A percentile compares a stretch with the other conserved stretches of the same genome.
These are phyloP conservation scores for Cepphus grylle DNA, from an alignment of 2,113 vertebrate species.

Conservation along the genomic window DNA sequence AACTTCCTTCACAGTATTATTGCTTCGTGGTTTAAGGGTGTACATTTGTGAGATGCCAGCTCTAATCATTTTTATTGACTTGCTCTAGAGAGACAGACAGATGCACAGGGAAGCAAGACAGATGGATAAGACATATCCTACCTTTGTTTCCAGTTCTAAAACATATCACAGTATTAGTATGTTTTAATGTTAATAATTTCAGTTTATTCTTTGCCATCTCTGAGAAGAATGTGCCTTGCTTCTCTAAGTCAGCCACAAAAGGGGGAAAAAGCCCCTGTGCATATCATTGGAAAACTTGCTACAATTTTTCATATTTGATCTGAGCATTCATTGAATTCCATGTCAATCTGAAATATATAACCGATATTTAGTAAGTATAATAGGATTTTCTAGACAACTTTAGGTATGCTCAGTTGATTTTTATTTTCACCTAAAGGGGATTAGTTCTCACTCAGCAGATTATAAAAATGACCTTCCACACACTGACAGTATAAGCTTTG, in stretches of 20 bases:
- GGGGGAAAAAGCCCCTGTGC: neutral
- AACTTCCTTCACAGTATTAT: conserved; percentile 74
- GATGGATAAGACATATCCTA: conserved; percentile 53
- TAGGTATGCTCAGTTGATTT: neutral
- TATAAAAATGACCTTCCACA: conserved; percentile 15
- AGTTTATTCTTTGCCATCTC: neutral
- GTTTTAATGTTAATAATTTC: conserved; percentile 46
- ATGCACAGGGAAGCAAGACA: conserved; percentile 63
- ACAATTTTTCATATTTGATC: neutral
- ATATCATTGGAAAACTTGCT: neutral
- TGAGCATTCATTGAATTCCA: neutral
- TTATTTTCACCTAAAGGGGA: neutral
- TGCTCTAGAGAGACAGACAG: conserved; percentile 73
- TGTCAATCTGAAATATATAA: neutral
- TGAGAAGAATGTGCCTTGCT: neutral
- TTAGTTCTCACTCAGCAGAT: neutral
- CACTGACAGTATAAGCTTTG: neutral
- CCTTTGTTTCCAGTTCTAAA: conserved; percentile 54
- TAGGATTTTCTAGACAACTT: conserved; percentile 2
- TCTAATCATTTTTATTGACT: conserved; percentile 81
- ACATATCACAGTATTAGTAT: neutral
- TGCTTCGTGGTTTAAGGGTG: conserved; percentile 76
- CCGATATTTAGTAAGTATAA: neutral
- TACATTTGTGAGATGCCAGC: conserved; percentile 72
- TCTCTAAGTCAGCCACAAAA: neutral